Evolutionary conservation across 2,888 invertebrate genomes (phyloP).

Genomic region (Hydropsyche betteni): DNA sequence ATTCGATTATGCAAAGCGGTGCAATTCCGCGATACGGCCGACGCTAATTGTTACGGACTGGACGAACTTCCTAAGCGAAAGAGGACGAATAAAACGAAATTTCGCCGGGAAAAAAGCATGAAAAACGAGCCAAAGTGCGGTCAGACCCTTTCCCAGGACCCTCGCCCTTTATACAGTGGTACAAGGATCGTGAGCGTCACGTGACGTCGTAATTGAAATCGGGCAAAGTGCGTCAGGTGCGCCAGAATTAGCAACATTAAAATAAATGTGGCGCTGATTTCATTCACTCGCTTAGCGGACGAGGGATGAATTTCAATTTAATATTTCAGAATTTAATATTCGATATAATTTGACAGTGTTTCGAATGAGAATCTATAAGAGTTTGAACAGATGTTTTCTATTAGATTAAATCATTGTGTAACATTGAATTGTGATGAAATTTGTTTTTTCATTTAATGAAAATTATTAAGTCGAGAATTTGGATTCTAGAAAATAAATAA

Average conservation of each 20-base stretch:
- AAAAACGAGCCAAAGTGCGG: too few species aligned
- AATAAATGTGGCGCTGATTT: conserved; percentile 49
- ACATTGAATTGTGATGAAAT: too few species aligned
- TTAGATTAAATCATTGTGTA: too few species aligned
- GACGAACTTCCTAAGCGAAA: background rate
- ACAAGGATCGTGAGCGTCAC: conserved; percentile 36
- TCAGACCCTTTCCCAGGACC: conserved; percentile 10
- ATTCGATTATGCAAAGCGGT: conserved; percentile 14
- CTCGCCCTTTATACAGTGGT: background rate
- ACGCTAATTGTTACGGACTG: background rate
- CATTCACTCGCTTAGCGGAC: conserved; percentile 36
- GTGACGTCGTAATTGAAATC: conserved; percentile 44
- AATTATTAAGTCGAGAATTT: too few species aligned
- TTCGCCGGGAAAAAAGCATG: too few species aligned
- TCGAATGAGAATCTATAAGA: too few species aligned
- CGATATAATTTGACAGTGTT: too few species aligned
- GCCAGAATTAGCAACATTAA: conserved; percentile 48
- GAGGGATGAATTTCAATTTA: too few species aligned
- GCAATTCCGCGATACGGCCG: conserved; percentile 1
- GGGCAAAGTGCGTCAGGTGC: conserved; percentile 44
- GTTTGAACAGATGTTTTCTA: too few species aligned
- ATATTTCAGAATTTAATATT: too few species aligned
- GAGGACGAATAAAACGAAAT: background rate
- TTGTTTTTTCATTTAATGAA: too few species aligned
- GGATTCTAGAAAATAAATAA: too few species aligned